Evolutionary conservation across 1,140 invertebrate genomes (phyloP), one percentile per base, ranked within the genome.

Genomic region (Sweltsa coloradensis): DNA sequence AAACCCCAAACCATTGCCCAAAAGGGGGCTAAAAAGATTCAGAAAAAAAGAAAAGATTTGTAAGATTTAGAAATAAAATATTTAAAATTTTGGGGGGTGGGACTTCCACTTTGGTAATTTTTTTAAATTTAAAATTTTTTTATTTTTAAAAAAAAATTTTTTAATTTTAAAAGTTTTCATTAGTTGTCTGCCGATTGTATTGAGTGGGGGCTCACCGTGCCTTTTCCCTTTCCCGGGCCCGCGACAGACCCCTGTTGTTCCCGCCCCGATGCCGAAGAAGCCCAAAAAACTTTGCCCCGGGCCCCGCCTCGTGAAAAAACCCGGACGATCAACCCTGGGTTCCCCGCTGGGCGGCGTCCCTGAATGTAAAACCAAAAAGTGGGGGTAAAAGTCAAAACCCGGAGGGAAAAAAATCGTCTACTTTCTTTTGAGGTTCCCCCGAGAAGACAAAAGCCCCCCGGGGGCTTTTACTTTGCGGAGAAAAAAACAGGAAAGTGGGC

Each of bases 231-330:
- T 66, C 41, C 56, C 84, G 77, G 90, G 88, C 0, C 96, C 99
- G 68, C 71, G 97, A 41, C 95, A 99, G 68, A 98, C 96, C 0
- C 62, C 99, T 3, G 70, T 99, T 0, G 99, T 99, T 65, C 97
- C 94, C 13, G 97, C 97, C 23, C 99, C 97, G 3, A 99, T 99
- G 97, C 97, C 97, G 0, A 97, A 97, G 63, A 99, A 99, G 67
- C 99, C 99, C 64, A n/a, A 95, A 99, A 71, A 96, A 97, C 61
- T 97, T 97, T 74, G 93, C 93, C 11, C 73, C n/a, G n/a, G 91
- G 40, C 96, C 91, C 19, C 95, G 97, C 1, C 68, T 99, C 1
- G 96, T 99, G 0, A 89, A 94, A 63, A 95, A 96, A 2, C 81
- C 99, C n/a, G n/a, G 1, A 97, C 95, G 0, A 92, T 99, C 18